Conservation (phyloP, 2,888 invertebrate genomes). For the Zhuqinia jingwanae region DNA sequence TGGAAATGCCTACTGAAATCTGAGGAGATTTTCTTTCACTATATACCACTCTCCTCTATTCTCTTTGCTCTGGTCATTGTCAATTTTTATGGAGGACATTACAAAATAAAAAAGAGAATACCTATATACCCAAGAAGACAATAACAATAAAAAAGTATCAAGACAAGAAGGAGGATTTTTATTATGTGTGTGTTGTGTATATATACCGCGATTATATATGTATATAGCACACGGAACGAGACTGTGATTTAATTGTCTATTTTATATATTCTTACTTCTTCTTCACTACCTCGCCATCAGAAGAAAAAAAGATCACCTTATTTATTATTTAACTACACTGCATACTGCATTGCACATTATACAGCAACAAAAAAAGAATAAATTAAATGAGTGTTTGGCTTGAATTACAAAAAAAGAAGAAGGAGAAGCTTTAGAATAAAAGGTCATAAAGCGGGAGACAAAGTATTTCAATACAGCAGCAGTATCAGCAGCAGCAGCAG, state of each 20-base stretch:
- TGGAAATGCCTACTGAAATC: slow-evolving; percentile 24
- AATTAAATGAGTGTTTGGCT: slow-evolving; percentile 41
- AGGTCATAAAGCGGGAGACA: neutral
- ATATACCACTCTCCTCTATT: too few relatives aligned
- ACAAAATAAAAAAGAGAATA: too few relatives aligned
- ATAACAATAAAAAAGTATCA: neutral
- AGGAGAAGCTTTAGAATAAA: neutral
- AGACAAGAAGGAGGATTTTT: too few relatives aligned
- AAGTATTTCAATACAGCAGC: neutral
- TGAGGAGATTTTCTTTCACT: neutral
- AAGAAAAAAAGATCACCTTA: neutral
- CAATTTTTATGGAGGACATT: slow-evolving; percentile 35
- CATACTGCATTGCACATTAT: neutral
- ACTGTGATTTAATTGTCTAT: slow-evolving; percentile 36
- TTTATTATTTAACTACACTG: neutral
- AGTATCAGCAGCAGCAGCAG: slow-evolving; percentile 2
- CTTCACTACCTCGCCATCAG: neutral
- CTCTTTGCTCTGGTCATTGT: neutral
- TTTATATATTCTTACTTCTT: slow-evolving; percentile 12
- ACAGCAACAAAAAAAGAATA: neutral
- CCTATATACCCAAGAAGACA: neutral
- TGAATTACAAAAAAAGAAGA: neutral
- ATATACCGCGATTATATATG: too few relatives aligned
- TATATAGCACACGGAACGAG: too few relatives aligned
- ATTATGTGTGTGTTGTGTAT: too few relatives aligned